Base-by-base conservation (phyloP, 2,113 vertebrate species). In the Sigmodon hispidus region DNA sequence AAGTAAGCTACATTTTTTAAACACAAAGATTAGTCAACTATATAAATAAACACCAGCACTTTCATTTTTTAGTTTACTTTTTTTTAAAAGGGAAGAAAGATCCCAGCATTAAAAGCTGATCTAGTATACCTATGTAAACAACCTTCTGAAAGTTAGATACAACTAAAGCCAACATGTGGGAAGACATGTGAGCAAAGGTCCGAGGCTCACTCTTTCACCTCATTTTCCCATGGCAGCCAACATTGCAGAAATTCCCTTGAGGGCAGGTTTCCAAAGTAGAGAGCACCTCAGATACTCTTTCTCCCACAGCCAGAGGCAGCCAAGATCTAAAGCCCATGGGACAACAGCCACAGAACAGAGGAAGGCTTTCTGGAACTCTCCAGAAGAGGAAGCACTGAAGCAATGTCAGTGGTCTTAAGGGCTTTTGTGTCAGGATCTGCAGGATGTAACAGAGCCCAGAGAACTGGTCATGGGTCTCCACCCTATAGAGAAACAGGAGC, bases 41-140 rank as follows among this genome's bases (percentile, higher is more conserved):
- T 3, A 11, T n/a, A 67, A 81, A 88, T 73, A 93, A 88, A 77
- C 21, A 90, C n/a, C 50, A 92, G 15, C 1, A 36, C 77, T 40
- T 70, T 65, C 52, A 31, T 61, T 40, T 84, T 61, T 65, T 19
- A 69, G 52, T 83, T n/a, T 79, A 85, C 84, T 57, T 70, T 72
- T 72, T 43, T 67, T 77, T 45, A 55, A 88, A 79, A 40, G 34
- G 50, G 19, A 9, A 77, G 24, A 59, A 52, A 96, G 69, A 15
- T 3, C 10, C 15, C 43, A 79, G 45, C 59, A 83, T 77, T 63
- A 94, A 87, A 97, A 86, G 48, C 29, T 79, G 72, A 89, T 31
- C 52, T 90, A 43, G 17, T 84, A 26, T 59, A 45, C 63, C 72
- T 84, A 89, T 48, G 70, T 70, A 90, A 94, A 86, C 7, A 76